Conservation (phyloP, 2,888 invertebrate species). For the Ceraclea dissimilis region DNA sequence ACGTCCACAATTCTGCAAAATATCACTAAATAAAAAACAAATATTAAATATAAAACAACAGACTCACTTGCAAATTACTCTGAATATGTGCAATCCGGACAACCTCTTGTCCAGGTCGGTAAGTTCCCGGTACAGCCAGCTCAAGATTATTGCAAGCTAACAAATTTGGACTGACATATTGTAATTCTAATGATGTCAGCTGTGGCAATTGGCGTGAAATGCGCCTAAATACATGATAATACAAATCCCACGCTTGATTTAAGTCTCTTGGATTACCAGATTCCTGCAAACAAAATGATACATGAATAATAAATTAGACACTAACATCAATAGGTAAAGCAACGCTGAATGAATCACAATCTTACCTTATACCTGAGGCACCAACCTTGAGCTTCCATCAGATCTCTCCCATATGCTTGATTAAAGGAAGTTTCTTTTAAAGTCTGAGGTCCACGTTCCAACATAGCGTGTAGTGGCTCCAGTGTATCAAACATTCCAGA, state of each 20-base stretch:
- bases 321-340: background rate
- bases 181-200: slow-evolving; percentile 81
- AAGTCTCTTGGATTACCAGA: slow-evolving; percentile 58
- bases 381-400: slow-evolving; percentile 93
- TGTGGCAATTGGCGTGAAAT: slow-evolving; percentile 93
- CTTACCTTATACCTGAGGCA: slow-evolving; percentile 76
- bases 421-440: slow-evolving; percentile 95
- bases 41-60: background rate
- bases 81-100: slow-evolving; percentile 87
- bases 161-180: slow-evolving; percentile 92
- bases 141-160: slow-evolving; percentile 86
- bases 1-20: too few species aligned
- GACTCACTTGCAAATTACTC: slow-evolving; percentile 70
- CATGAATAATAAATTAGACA: background rate
- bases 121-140: slow-evolving; percentile 96
- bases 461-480: slow-evolving; percentile 89
- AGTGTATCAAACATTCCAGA: slow-evolving; percentile 94
- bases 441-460: slow-evolving; percentile 91
- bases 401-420: slow-evolving; percentile 91
- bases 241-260: slow-evolving; percentile 98
- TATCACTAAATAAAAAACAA: background rate
- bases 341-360: background rate
- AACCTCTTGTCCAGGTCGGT: slow-evolving; percentile 84
- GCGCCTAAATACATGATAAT: slow-evolving; percentile 96
- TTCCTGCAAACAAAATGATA: slow-evolving; percentile 1